Evolutionary conservation across 2,888 invertebrate genomes (phyloP), one percentile per base, ranked within the genome.

Genomic region (Julus scandinavius): DNA sequence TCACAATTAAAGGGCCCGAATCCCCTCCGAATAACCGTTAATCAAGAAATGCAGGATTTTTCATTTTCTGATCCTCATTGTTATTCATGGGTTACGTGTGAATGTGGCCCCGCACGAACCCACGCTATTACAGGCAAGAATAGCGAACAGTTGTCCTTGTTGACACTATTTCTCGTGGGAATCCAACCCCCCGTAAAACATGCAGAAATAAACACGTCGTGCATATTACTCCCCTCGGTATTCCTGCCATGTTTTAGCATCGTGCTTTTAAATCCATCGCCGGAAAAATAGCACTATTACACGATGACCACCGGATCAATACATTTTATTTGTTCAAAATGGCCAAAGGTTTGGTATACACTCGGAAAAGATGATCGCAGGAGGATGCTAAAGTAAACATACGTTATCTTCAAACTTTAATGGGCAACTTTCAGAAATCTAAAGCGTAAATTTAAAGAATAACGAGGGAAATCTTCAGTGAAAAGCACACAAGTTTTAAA

Each of bases 241-340:
- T 80, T 80, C 80, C 80, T 80, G 80, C 80, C 80, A 38, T 80
- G 80, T 80, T 80, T 80, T 80, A 80, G 80, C 80, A 20, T 29
- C 29, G 20, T 11, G 72, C 72, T 72, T 72, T 72, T 72, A 72
- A 72, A 72, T 72, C 72, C 72, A 80, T 80, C 38, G 80, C 3
- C 38, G 80, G 80, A 80, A 80, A 80, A 80, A 80, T 80, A 80
- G 80, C 29, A 11, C 72, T 2, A 29, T 29, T 72, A 20, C 72
- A 9, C 9, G 80, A 6, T 80, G 80, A 80, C 80, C 80, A 13
- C 80, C 80, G 80, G 29, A 80, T 80, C 80, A 80, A 80, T 80
- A 80, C 11, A 29, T 72, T 38, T 38, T 80, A 40, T 80, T 80
- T 80, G 80, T 80, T 38, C 80, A 15, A 38, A 80, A 80, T 38